Evolutionary conservation across 2,113 vertebrate species (phyloP).

Genomic region (Panthera uncia): DNA sequence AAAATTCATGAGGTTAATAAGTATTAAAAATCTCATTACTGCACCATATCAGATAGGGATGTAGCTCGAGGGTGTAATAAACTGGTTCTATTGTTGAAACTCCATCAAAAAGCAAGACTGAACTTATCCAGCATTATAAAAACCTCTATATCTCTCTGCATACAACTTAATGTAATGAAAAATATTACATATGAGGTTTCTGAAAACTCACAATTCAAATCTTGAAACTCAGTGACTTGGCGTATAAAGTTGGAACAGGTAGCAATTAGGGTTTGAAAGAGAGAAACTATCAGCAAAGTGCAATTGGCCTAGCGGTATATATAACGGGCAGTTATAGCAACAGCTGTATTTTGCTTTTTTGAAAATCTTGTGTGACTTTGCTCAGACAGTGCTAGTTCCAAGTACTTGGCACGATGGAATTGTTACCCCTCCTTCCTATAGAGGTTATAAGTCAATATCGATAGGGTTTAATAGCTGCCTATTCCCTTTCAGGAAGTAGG

Average conservation of each 20-base stretch:
- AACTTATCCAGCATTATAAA: slow-evolving; percentile 58
- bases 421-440: background rate
- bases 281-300: slow-evolving; percentile 33
- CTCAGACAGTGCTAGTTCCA: slow-evolving; percentile 7
- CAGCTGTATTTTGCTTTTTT: background rate
- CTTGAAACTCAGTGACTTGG: slow-evolving; percentile 35
- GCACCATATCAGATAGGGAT: slow-evolving; percentile 68
- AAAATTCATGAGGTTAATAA: slow-evolving; percentile 82
- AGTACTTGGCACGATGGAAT: background rate
- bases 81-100: slow-evolving; percentile 68
- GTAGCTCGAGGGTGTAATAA: slow-evolving; percentile 77
- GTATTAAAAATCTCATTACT: slow-evolving; percentile 79
- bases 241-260: slow-evolving; percentile 57
- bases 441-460: background rate
- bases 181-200: slow-evolving; percentile 57
- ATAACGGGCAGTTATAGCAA: slow-evolving; percentile 1
- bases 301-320: background rate
- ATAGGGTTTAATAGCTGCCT: background rate
- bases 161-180: slow-evolving; percentile 70
- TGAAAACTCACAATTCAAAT: slow-evolving; percentile 70
- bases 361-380: background rate
- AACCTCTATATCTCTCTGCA: slow-evolving; percentile 47
- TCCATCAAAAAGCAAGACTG: slow-evolving; percentile 69
- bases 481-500: background rate
- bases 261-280: slow-evolving; percentile 56